These are phyloP conservation scores for Hiodon alosoides DNA, from an alignment of 2,113 vertebrate species.

Conservation along the genomic window DNA sequence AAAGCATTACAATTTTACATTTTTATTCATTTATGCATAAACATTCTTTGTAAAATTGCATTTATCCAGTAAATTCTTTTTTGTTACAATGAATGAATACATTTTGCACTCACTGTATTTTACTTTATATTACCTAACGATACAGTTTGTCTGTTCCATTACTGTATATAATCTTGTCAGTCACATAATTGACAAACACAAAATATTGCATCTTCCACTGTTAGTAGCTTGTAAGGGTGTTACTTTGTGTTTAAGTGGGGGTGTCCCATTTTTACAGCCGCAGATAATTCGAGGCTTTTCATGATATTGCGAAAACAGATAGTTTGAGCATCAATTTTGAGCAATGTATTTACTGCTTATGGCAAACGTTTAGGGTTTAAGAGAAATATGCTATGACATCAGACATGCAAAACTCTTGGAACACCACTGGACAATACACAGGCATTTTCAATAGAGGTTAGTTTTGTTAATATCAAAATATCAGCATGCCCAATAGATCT, in stretches of 20 bases:
- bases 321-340: neutral
- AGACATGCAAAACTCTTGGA: neutral
- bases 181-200: constrained; percentile 18
- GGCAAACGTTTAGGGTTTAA: neutral
- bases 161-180: neutral
- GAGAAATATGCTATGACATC: neutral
- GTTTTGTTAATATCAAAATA: too few relatives aligned
- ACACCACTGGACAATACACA: neutral
- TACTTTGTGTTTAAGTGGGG: neutral
- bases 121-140: too few relatives aligned
- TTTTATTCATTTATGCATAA: too few relatives aligned
- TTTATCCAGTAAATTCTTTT: too few relatives aligned
- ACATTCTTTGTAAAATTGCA: too few relatives aligned
- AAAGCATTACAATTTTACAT: too few relatives aligned
- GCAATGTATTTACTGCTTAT: neutral
- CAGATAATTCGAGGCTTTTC: neutral
- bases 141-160: too few relatives aligned
- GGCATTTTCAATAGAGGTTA: neutral
- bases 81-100: too few relatives aligned
- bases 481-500: neutral
- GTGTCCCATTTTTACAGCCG: neutral
- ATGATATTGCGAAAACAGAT: neutral
- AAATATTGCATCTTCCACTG: constrained; percentile 16
- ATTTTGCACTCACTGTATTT: too few relatives aligned
- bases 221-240: neutral